These are phyloP conservation scores for Gobio occitaniae DNA, from an alignment of 2,797 vertebrate species.

Conservation along the genomic window DNA sequence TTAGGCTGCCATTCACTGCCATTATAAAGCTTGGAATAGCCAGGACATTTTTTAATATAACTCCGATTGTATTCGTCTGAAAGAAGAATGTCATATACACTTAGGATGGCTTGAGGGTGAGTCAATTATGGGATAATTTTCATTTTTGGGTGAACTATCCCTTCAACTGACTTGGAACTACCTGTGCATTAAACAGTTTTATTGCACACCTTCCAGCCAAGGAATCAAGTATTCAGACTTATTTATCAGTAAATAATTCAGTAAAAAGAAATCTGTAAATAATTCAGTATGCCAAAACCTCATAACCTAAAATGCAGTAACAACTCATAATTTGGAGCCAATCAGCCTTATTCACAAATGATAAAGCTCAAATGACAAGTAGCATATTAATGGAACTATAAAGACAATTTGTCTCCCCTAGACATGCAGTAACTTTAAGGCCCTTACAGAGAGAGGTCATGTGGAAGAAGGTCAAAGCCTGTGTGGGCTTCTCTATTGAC, in stretches of 20 bases:
- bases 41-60: too few species aligned
- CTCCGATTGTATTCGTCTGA: too few species aligned
- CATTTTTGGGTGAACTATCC: too few species aligned
- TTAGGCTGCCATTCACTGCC: too few species aligned
- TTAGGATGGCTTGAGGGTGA: too few species aligned
- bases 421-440: background rate
- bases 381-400: conserved; percentile 17
- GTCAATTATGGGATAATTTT: too few species aligned
- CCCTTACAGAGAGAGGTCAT: conserved; percentile 47
- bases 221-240: background rate
- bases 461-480: conserved; percentile 52
- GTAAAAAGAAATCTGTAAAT: conserved; percentile 9
- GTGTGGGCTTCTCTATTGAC: conserved; percentile 57
- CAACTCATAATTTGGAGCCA: background rate
- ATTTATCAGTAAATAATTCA: conserved; percentile 15
- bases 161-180: too few species aligned
- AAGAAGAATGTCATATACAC: too few species aligned
- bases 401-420: background rate
- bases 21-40: too few species aligned
- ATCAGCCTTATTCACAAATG: conserved; percentile 14
- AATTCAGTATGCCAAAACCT: background rate
- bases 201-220: too few species aligned
- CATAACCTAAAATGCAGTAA: background rate
- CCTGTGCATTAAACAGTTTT: too few species aligned
- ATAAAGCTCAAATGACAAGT: background rate